Conservation (phyloP, 92 coral and sea anemone species). For the Phenganax marumi region DNA sequence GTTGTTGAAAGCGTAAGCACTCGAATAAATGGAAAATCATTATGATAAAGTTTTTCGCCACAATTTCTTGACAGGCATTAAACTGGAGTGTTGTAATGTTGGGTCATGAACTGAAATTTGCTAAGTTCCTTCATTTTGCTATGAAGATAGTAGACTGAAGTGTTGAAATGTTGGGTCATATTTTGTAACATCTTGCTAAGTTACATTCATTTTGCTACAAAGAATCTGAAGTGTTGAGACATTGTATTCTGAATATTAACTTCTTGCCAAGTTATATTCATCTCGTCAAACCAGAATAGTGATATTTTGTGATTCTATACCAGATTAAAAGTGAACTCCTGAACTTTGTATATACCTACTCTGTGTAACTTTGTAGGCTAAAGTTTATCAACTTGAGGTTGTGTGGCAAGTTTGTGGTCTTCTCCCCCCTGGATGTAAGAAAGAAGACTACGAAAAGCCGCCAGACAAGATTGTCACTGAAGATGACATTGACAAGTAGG, state of each 20-base stretch:
- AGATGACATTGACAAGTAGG: conserved; percentile 71
- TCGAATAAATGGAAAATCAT: too few relatives aligned
- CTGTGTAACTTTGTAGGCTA: conserved; percentile 50
- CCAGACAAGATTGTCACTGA: conserved; percentile 71
- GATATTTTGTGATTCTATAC: not conserved
- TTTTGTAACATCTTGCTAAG: too few relatives aligned
- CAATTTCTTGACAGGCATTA: too few relatives aligned
- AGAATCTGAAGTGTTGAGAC: too few relatives aligned
- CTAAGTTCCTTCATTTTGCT: too few relatives aligned
- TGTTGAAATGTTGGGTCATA: too few relatives aligned
- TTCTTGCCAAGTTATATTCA: not conserved
- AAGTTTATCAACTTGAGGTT: conserved; percentile 72
- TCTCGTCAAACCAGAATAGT: not conserved
- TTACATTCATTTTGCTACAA: too few relatives aligned
- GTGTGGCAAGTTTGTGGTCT: conserved; percentile 97
- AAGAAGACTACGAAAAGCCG: conserved; percentile 61
- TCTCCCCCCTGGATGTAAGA: conserved; percentile 54
- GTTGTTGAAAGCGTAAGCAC: conserved; percentile 69
- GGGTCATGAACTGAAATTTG: too few relatives aligned
- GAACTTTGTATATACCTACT: not conserved
- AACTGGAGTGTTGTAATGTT: too few relatives aligned
- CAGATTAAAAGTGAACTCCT: not conserved
- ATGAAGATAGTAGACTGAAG: too few relatives aligned
- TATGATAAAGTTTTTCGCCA: too few relatives aligned
- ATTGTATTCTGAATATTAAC: not conserved